phyloP scores from a whole-genome alignment of 2,888 invertebrate species.

The Synergus japonicus region DNA sequence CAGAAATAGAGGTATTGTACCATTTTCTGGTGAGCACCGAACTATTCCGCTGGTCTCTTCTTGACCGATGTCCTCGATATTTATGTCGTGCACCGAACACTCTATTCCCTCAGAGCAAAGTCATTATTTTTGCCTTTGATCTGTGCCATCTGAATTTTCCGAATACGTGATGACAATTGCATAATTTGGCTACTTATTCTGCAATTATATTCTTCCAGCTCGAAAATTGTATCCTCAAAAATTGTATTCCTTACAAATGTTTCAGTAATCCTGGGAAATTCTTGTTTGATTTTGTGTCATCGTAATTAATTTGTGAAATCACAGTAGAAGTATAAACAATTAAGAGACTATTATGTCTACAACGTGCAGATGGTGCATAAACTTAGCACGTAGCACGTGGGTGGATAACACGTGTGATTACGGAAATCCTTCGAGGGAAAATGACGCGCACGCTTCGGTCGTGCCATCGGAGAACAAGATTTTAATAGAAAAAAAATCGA shows the following conservation, averaged over 20 bases:
- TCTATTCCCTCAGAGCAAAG: constrained; percentile 10
- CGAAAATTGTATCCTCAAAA: too few species aligned
- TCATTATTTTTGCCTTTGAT: constrained; percentile 19
- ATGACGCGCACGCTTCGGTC: neutral
- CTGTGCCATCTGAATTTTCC: neutral
- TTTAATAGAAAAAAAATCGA: constrained; percentile 3
- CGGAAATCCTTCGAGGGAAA: neutral
- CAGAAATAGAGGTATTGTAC: constrained; percentile 65
- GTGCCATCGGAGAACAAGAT: constrained; percentile 12
- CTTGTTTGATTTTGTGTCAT: neutral
- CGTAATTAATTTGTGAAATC: neutral
- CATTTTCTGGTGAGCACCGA: constrained; percentile 55
- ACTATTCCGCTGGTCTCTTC: constrained; percentile 7
- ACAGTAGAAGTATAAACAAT: neutral
- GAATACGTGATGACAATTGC: too few species aligned
- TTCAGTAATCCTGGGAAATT: too few species aligned
- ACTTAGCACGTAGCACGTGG: neutral
- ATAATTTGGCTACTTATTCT: too few species aligned
- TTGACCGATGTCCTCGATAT: constrained; percentile 31
- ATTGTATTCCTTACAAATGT: too few species aligned
- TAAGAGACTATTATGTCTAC: neutral
- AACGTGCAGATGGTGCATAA: constrained; percentile 5
- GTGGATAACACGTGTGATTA: constrained; percentile 25
- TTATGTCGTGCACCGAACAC: constrained; percentile 25
- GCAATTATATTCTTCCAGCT: too few species aligned